These are phyloP conservation scores for Tholera decimalis DNA, from an alignment of 2,888 invertebrate species.

Conservation along the genomic window DNA sequence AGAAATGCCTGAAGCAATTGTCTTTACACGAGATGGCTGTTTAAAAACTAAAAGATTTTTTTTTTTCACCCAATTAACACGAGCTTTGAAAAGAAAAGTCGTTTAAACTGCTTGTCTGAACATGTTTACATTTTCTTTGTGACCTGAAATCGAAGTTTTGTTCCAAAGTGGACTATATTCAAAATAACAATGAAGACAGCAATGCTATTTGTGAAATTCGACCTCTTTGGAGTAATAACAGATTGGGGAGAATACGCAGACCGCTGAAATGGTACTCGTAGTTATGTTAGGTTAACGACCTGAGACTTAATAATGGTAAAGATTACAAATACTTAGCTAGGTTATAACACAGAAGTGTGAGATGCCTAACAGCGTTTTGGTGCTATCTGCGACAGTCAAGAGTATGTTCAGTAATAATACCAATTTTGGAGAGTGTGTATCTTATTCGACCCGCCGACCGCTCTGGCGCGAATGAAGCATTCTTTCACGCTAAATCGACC, in stretches of 20 bases:
- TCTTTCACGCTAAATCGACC: no score
- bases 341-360: neutral
- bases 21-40: neutral
- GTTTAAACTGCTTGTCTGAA: slow-evolving; percentile 5
- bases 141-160: neutral
- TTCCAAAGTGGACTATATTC: neutral
- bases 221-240: neutral
- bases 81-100: neutral
- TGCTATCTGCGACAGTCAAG: neutral
- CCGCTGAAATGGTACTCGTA: neutral
- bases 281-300: neutral
- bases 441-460: no score
- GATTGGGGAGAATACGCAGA: neutral
- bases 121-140: neutral
- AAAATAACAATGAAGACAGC: neutral
- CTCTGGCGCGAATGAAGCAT: no score
- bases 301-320: neutral
- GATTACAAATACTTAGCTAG: neutral
- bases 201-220: neutral
- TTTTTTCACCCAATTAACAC: neutral
- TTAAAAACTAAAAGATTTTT: neutral
- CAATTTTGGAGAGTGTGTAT: neutral
- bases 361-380: neutral
- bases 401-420: no score
- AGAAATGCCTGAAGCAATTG: neutral